phyloP scores from a whole-genome alignment of 1,140 invertebrate species.

The Uloborus diversus region DNA sequence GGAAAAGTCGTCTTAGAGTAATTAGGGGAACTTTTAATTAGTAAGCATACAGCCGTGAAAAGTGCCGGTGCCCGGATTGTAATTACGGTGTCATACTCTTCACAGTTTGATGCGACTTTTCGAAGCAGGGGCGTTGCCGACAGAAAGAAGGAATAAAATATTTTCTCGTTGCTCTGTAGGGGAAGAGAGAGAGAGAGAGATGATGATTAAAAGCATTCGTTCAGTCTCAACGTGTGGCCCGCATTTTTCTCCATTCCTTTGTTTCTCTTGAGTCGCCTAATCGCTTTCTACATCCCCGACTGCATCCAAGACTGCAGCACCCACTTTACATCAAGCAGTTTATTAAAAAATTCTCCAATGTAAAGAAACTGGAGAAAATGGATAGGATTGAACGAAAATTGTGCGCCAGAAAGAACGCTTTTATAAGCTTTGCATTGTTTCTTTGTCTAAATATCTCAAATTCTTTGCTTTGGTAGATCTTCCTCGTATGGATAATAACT shows the following conservation, averaged over 20 bases:
- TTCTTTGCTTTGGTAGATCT: too few species aligned
- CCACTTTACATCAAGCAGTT: too few species aligned
- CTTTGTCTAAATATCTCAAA: too few species aligned
- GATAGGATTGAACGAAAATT: too few species aligned
- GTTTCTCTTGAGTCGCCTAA: background rate
- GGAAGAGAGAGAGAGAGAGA: background rate
- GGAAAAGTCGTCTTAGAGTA: constrained; percentile 25
- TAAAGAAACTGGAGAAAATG: too few species aligned
- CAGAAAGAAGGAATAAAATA: constrained; percentile 34
- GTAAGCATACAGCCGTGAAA: constrained; percentile 48
- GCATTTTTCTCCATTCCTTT: constrained; percentile 19
- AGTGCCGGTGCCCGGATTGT: constrained; percentile 47
- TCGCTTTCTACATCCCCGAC: background rate
- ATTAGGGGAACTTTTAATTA: constrained; percentile 50
- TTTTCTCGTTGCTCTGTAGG: background rate
- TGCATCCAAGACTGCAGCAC: too few species aligned
- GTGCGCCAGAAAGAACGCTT: too few species aligned
- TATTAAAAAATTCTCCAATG: too few species aligned
- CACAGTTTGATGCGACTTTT: constrained; percentile 42
- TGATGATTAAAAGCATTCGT: constrained; percentile 41
- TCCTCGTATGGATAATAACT: too few species aligned
- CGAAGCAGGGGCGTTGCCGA: background rate
- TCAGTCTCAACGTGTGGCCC: background rate
- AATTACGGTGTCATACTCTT: constrained; percentile 47
- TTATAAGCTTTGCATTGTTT: too few species aligned